A percentile compares a stretch with the other conserved stretches of the same genome.
Conservation (phyloP, 1,140 invertebrate species). For the Stenopsyche tienmushanensis region DNA sequence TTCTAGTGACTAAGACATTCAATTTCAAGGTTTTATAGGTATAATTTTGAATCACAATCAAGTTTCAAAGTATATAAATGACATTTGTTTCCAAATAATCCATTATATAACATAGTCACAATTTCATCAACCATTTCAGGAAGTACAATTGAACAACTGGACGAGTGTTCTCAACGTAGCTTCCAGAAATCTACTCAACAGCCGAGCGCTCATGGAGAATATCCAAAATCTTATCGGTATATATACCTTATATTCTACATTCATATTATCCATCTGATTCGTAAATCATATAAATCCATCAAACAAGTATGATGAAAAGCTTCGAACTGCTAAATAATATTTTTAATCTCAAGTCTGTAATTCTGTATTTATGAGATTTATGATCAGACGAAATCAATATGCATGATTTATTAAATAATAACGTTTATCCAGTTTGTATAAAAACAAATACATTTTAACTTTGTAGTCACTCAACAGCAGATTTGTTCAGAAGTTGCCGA, state of each 20-base stretch:
- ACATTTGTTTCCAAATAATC: not conserved
- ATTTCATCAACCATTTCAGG: constrained; percentile 24
- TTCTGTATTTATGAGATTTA: too few relatives aligned
- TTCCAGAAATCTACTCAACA: constrained; percentile 36
- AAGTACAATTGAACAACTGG: constrained; percentile 38
- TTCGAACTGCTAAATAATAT: too few relatives aligned
- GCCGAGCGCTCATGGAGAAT: constrained; percentile 38
- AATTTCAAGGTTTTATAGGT: too few relatives aligned
- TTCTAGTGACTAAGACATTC: too few relatives aligned
- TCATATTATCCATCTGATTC: not conserved
- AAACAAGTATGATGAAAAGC: too few relatives aligned
- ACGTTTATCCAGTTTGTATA: too few relatives aligned
- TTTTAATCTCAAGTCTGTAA: too few relatives aligned
- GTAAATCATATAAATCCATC: not conserved
- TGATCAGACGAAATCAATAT: too few relatives aligned
- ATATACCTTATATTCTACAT: not conserved
- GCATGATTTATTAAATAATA: too few relatives aligned
- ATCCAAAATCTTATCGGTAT: constrained; percentile 41
- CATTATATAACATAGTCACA: too few relatives aligned
- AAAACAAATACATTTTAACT: too few relatives aligned
- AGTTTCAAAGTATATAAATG: not conserved
- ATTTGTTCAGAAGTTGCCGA: constrained; percentile 38
- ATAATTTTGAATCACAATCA: not conserved
- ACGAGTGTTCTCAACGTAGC: constrained; percentile 37
- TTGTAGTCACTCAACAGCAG: constrained; percentile 40